phyloP scores from a whole-genome alignment of 2,797 vertebrate genomes.

The Poeciliopsis presidionis region DNA sequence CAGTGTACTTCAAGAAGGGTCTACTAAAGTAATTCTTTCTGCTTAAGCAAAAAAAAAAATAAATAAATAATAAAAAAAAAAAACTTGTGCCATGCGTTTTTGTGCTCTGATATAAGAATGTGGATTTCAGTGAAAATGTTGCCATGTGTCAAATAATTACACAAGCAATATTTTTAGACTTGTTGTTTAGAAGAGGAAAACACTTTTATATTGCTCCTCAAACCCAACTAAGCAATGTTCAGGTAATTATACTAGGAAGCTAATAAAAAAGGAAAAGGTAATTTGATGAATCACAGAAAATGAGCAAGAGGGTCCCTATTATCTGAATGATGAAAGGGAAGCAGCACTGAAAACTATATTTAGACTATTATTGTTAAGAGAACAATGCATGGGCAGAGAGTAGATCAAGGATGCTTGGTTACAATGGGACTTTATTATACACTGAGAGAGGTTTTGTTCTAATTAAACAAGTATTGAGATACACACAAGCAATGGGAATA shows the following conservation, averaged over 20 bases:
- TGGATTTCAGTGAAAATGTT: not conserved
- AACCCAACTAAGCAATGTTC: constrained; percentile 23
- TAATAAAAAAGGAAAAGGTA: constrained; percentile 48
- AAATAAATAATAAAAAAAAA: no score
- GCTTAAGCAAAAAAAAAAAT: not conserved
- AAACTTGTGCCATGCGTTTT: not conserved
- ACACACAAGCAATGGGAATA: constrained; percentile 22
- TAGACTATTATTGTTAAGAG: constrained; percentile 60
- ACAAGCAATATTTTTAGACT: not conserved
- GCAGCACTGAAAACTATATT: constrained; percentile 53
- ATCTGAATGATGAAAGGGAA: constrained; percentile 60
- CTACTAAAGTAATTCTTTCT: not conserved
- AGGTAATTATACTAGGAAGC: constrained; percentile 51
- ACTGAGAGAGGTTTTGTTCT: constrained; percentile 35
- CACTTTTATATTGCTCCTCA: constrained; percentile 1
- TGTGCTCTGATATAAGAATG: not conserved
- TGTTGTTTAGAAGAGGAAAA: not conserved
- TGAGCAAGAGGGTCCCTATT: constrained; percentile 33
- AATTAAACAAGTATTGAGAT: constrained; percentile 45
- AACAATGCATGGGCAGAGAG: constrained; percentile 51
- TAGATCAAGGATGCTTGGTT: constrained; percentile 55
- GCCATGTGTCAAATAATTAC: not conserved
- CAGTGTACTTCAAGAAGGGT: not conserved
- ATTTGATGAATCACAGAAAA: constrained; percentile 58
- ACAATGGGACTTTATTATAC: constrained; percentile 47